Percentiles rank a stretch among this genome's conserved stretches.
These are phyloP conservation scores for Odocoileus virginianus DNA, from an alignment of 2,113 vertebrate species.

Conservation along the genomic window DNA sequence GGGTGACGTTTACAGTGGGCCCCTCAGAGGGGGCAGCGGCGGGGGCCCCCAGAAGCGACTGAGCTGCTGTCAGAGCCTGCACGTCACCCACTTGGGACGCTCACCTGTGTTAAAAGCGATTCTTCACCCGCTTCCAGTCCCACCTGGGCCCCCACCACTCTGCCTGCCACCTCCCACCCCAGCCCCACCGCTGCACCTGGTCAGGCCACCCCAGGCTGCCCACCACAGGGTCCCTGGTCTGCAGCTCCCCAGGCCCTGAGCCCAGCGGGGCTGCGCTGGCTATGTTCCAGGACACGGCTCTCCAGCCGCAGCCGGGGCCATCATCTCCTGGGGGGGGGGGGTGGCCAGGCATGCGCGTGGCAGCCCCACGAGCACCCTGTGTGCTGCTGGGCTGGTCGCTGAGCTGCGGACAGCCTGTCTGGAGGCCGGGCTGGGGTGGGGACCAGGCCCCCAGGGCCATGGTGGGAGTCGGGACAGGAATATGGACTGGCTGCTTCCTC, in stretches of 20 bases:
- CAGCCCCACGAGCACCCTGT: rapidly evolving
- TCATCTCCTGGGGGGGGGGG: neutral
- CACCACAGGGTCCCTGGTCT: neutral
- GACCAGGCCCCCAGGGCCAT: neutral
- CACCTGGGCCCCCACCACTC: neutral
- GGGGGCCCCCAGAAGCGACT: rapidly evolving
- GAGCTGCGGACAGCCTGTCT: neutral
- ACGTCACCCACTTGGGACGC: rapidly evolving
- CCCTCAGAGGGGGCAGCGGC: rapidly evolving
- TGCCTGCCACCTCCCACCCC: neutral
- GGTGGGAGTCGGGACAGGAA: rapidly evolving
- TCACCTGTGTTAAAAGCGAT: too few species aligned
- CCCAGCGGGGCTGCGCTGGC: neutral
- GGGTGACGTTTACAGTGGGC: neutral
- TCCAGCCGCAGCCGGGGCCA: rapidly evolving
- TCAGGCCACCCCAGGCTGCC: neutral
- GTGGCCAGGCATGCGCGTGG: rapidly evolving
- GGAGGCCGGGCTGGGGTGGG: neutral
- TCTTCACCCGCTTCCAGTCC: neutral
- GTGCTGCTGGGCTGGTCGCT: neutral
- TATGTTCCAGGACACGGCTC: neutral
- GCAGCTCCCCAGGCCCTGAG: neutral
- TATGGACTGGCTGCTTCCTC: neutral
- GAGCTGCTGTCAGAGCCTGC: neutral
- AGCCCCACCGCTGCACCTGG: neutral